Evolutionary conservation across 2,888 invertebrate species (phyloP).

Genomic region (Coenonympha glycerion): DNA sequence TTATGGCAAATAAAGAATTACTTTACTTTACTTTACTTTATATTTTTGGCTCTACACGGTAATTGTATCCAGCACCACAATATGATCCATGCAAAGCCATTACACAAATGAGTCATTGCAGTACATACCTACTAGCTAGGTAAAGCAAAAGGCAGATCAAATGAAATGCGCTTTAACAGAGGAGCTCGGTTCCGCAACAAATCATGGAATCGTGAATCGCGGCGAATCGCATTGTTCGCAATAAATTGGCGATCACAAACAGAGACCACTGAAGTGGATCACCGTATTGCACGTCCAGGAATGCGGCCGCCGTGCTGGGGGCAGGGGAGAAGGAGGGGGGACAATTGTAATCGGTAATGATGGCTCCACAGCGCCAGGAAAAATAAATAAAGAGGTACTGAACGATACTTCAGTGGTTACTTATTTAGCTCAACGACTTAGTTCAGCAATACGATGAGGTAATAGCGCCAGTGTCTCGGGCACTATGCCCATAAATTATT

Average conservation of each 20-base stretch:
- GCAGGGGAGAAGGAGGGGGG: not conserved
- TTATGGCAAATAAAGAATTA: too few relatives aligned
- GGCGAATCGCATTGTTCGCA: conserved; percentile 11
- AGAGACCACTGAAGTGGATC: conserved; percentile 9
- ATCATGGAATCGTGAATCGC: conserved; percentile 11
- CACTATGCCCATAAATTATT: too few relatives aligned
- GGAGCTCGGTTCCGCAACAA: not conserved
- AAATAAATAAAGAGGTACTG: not conserved
- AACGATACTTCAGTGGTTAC: too few relatives aligned
- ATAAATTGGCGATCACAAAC: conserved; percentile 14
- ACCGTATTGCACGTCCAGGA: not conserved
- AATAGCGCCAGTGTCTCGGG: too few relatives aligned
- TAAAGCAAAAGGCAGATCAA: not conserved
- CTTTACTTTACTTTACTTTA: too few relatives aligned
- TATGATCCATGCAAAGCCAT: too few relatives aligned
- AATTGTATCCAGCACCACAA: too few relatives aligned
- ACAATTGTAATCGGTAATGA: conserved; percentile 8
- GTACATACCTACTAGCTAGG: too few relatives aligned
- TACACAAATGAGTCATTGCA: too few relatives aligned
- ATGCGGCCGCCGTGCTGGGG: not conserved
- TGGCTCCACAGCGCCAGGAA: not conserved
- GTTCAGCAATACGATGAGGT: too few relatives aligned
- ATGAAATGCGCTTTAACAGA: not conserved
- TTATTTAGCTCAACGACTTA: too few relatives aligned
- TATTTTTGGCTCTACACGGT: too few relatives aligned